A percentile compares a stretch with the other conserved stretches of the same genome.
Conservation (phyloP, 2,797 vertebrate species). For the Ptychadena robeensis region DNA sequence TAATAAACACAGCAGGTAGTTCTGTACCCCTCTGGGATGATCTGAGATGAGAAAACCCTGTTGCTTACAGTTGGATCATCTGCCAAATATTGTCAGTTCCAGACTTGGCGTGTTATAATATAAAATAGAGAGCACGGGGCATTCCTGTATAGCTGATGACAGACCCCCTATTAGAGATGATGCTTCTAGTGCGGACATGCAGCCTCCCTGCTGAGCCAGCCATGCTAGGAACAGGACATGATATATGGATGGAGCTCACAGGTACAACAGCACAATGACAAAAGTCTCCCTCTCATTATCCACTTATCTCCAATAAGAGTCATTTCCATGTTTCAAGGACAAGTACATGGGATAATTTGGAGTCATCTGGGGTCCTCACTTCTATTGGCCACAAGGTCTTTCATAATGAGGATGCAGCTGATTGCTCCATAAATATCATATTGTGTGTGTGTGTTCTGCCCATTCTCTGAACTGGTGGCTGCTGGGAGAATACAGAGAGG, state of each 20-base stretch:
- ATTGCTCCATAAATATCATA: slow-evolving; percentile 27
- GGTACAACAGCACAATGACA: slow-evolving; percentile 22
- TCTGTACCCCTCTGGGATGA: not conserved
- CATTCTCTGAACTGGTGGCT: not conserved
- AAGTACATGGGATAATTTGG: slow-evolving; percentile 23
- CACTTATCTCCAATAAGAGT: slow-evolving; percentile 44
- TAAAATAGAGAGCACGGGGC: not conserved
- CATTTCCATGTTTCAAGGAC: slow-evolving; percentile 36
- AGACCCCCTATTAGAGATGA: not conserved
- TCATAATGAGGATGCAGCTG: slow-evolving; percentile 24
- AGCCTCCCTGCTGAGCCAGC: not conserved
- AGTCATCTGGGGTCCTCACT: slow-evolving; percentile 44
- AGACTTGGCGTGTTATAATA: not conserved
- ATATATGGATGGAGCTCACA: slow-evolving; percentile 36
- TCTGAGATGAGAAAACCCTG: not conserved
- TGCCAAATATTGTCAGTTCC: not conserved
- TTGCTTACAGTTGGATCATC: not conserved
- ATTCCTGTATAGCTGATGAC: not conserved
- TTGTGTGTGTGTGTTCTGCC: slow-evolving; percentile 24
- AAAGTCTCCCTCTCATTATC: slow-evolving; percentile 36
- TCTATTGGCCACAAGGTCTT: slow-evolving; percentile 53
- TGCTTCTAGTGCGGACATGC: not conserved
- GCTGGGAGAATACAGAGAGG: too few species aligned
- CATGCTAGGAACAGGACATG: slow-evolving; percentile 10
- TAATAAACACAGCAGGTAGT: not conserved